Evolutionary conservation across 2,888 invertebrate genomes (phyloP).

Genomic region (Hyalella azteca): DNA sequence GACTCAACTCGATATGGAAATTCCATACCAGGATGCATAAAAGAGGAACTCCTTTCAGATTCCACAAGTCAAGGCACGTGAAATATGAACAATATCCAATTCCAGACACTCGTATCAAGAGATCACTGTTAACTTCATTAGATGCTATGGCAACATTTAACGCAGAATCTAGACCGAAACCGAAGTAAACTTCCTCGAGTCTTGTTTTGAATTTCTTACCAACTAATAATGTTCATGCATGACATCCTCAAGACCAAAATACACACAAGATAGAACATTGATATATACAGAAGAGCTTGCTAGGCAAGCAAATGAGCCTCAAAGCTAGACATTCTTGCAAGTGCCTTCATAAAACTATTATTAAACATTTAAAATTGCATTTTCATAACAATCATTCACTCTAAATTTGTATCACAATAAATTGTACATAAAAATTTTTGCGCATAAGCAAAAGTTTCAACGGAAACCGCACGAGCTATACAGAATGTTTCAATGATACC

Average conservation of each 20-base stretch:
- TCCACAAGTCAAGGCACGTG: too few relatives aligned
- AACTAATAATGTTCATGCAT: too few relatives aligned
- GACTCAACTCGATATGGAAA: background rate
- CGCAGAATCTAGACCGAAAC: too few relatives aligned
- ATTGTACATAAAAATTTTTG: conserved; percentile 24
- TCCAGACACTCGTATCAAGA: too few relatives aligned
- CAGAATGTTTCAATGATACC: background rate
- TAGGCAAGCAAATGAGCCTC: background rate
- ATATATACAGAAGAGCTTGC: conserved; percentile 29
- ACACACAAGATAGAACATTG: background rate
- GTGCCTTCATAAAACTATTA: background rate
- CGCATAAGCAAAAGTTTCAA: conserved; percentile 1
- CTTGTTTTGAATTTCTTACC: too few relatives aligned
- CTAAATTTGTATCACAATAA: conserved; percentile 24
- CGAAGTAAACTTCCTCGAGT: too few relatives aligned
- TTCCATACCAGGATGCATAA: conserved; percentile 9
- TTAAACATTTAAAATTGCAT: background rate
- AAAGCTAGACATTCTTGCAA: background rate
- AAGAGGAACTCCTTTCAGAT: too few relatives aligned
- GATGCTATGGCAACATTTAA: too few relatives aligned
- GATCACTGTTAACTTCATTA: too few relatives aligned
- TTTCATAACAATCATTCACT: background rate
- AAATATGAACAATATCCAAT: too few relatives aligned
- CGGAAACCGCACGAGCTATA: background rate
- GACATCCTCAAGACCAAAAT: too few relatives aligned